These are phyloP conservation scores for Volucella inflata DNA, from an alignment of 2,888 invertebrate species.

Conservation along the genomic window DNA sequence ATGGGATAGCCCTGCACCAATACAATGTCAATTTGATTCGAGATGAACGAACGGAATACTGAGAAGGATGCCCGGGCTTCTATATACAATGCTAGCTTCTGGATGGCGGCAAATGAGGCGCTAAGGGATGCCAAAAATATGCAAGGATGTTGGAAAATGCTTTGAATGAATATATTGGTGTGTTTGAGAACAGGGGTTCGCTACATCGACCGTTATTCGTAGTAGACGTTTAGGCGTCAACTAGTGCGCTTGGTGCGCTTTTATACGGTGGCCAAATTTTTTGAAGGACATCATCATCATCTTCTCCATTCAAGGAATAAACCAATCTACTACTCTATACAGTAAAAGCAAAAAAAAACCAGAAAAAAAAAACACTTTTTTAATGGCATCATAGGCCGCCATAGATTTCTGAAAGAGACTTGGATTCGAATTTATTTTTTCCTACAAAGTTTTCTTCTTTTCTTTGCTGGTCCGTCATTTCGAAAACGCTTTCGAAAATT, in stretches of 20 bases:
- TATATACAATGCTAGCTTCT: conserved; percentile 53
- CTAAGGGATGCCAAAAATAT: conserved; percentile 58
- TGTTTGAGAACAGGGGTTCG: conserved; percentile 83
- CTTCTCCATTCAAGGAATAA: conserved; percentile 75
- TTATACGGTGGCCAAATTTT: conserved; percentile 80
- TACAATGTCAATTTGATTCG: conserved; percentile 33
- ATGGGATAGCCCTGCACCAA: conserved; percentile 55
- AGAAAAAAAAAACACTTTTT: conserved; percentile 44
- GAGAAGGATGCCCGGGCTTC: conserved; percentile 71
- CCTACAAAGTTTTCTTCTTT: conserved; percentile 3
- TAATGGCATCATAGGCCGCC: conserved; percentile 56
- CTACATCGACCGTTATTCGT: conserved; percentile 84
- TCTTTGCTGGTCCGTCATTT: neutral
- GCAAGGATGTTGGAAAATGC: conserved; percentile 75
- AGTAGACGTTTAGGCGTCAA: conserved; percentile 85
- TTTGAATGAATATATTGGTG: conserved; percentile 75
- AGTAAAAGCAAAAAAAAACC: conserved; percentile 52
- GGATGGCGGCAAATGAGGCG: conserved; percentile 37
- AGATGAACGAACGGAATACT: conserved; percentile 74
- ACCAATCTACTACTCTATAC: conserved; percentile 62
- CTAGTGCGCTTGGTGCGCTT: conserved; percentile 84
- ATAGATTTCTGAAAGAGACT: conserved; percentile 44
- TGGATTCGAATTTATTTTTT: conserved; percentile 34
- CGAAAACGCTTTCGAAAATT: conserved; percentile 26
- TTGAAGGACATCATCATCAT: conserved; percentile 76